Evolutionary conservation across 2,888 invertebrate genomes (phyloP), one percentile per base, ranked within the genome.

Genomic region (Maniola hyperantus): DNA sequence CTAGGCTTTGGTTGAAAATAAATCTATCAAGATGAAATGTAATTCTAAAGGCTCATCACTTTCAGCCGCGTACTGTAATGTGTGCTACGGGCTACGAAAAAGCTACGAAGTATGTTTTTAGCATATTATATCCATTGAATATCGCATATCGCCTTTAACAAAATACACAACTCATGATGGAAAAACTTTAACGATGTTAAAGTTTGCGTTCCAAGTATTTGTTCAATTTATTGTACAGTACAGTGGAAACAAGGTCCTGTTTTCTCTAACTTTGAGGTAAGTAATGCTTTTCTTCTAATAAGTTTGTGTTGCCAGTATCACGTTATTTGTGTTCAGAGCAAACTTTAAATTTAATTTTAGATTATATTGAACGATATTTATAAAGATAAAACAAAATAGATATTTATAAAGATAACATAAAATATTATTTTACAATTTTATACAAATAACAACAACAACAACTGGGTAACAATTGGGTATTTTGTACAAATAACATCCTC

Each of bases 201-300:
- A 53, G 33, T 53, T 33, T 33, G 13, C 53, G 13, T 34, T 53
- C 53, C 33, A 53, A 53, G 53, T 33, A 53, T 53, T 53, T 53
- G 33, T 53, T 53, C 51, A 34, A 53, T 53, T 33, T 33, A 53
- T 53, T 53, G n/a, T n/a, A n/a, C n/a, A n/a, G n/a, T 53, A n/a
- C 33, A n/a, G n/a, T n/a, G 53, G 2, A 33, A 53, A 53, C 53
- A 53, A 33, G 33, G 53, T 53, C 53, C 33, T 53, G 53, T 33
- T 33, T n/a, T 53, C 6, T 33, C n/a, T n/a, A 33, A 53, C 33
- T 53, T 53, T n/a, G 33, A 34, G n/a, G n/a, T 13, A n/a, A n/a
- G n/a, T 33, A 33, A 53, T n/a, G n/a, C 53, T 53, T 53, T 53
- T n/a, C 13, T 53, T 53, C 13, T 53, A 53, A 53, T 53, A 13